These are phyloP conservation scores for Felis chaus DNA, from an alignment of 2,113 vertebrate genomes.

Conservation along the genomic window DNA sequence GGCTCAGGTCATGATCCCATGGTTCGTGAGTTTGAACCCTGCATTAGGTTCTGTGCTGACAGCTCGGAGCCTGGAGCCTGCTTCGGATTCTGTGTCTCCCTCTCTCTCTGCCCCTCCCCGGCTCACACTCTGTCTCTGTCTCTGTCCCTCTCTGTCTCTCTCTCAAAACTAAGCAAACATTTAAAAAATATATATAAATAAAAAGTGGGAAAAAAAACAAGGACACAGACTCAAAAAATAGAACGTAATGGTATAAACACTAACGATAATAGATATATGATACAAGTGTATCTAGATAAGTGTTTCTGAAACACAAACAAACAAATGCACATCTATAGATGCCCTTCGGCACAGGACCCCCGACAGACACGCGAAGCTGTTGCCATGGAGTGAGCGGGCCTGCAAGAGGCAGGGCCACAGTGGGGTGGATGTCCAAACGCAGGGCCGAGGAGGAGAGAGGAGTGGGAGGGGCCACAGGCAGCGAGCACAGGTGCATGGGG, in stretches of 20 bases:
- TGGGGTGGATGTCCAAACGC: fast-evolving
- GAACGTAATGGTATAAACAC: background rate
- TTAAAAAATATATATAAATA: background rate
- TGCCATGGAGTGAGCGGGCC: fast-evolving
- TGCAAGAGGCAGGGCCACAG: fast-evolving
- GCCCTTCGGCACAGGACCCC: background rate
- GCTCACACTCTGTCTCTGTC: too few relatives aligned
- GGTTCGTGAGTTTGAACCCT: too few relatives aligned
- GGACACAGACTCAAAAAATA: background rate
- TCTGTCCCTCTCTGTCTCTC: too few relatives aligned
- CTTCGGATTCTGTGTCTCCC: too few relatives aligned
- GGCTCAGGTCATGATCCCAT: too few relatives aligned
- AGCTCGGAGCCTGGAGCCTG: too few relatives aligned
- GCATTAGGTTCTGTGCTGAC: too few relatives aligned
- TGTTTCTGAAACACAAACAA: background rate
- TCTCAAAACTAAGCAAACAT: too few relatives aligned
- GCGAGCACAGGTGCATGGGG: fast-evolving
- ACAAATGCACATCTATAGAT: fast-evolving
- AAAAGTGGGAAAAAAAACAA: background rate
- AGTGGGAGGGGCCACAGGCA: too few relatives aligned
- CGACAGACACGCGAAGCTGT: fast-evolving
- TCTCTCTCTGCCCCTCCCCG: too few relatives aligned
- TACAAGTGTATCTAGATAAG: background rate
- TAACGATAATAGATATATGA: background rate
- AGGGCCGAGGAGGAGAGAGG: background rate